Evolutionary conservation across 2,113 vertebrate species (phyloP).

Genomic region (Cacatua alba): DNA sequence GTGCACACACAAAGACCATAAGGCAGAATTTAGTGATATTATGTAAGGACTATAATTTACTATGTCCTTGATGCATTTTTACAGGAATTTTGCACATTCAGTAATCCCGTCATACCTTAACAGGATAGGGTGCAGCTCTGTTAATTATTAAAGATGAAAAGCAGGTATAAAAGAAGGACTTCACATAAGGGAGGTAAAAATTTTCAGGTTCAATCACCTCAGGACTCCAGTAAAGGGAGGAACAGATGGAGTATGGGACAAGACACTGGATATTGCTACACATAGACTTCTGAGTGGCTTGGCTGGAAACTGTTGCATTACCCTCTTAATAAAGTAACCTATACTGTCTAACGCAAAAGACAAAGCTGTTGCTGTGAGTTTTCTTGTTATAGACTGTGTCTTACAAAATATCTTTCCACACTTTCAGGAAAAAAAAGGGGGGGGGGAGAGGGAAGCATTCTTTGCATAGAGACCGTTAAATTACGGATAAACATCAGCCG

Average conservation of each 20-base stretch:
- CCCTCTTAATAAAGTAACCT: not conserved
- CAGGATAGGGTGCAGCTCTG: not conserved
- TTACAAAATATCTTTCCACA: not conserved
- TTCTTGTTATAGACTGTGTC: not conserved
- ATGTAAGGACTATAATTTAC: not conserved
- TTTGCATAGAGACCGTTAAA: not conserved
- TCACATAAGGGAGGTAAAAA: not conserved
- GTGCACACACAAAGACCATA: not conserved
- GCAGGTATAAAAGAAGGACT: not conserved
- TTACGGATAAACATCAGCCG: not conserved
- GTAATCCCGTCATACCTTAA: not conserved
- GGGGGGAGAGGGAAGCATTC: accelerated
- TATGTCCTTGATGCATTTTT: not conserved
- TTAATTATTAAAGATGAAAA: not conserved
- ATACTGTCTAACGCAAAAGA: not conserved
- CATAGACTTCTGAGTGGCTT: not conserved
- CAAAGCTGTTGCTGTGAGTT: not conserved
- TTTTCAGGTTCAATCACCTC: not conserved
- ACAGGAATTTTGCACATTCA: not conserved
- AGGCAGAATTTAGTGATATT: not conserved
- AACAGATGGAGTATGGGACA: not conserved
- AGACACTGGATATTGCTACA: not conserved
- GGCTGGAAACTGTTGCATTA: not conserved
- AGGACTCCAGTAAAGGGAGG: not conserved
- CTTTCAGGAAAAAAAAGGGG: not conserved